Percentiles rank a stretch among this genome's conserved stretches.
These are phyloP conservation scores for Raja brachyura DNA, from an alignment of 2,113 vertebrate genomes.

Conservation along the genomic window DNA sequence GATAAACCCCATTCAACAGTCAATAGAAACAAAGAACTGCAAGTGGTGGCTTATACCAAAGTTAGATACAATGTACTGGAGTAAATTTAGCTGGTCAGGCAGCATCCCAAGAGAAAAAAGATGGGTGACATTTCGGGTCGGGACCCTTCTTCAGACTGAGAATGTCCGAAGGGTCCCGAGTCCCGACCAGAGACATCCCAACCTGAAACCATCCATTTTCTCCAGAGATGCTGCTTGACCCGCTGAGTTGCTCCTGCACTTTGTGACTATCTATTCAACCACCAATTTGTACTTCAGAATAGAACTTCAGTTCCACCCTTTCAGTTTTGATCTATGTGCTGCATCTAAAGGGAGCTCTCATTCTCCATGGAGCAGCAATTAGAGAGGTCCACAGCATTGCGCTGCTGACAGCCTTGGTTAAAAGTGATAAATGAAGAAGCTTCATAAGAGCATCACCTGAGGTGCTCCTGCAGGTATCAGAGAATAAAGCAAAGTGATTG, in stretches of 20 bases:
- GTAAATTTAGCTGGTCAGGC: too few relatives aligned
- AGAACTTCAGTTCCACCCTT: not conserved
- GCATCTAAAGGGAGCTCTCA: not conserved
- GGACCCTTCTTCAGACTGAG: too few relatives aligned
- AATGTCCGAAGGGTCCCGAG: too few relatives aligned
- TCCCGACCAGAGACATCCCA: too few relatives aligned
- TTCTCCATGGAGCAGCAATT: constrained; percentile 8
- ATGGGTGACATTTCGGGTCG: too few relatives aligned
- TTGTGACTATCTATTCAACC: not conserved
- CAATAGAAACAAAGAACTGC: too few relatives aligned
- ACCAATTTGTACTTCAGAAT: not conserved
- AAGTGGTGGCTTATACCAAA: too few relatives aligned
- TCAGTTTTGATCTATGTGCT: not conserved
- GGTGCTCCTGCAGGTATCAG: not conserved
- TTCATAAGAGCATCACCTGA: not conserved
- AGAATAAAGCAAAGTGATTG: not conserved
- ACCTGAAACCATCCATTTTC: too few relatives aligned
- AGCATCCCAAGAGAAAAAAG: too few relatives aligned
- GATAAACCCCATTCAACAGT: not conserved
- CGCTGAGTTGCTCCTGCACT: too few relatives aligned
- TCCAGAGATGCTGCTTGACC: too few relatives aligned
- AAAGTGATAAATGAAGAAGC: not conserved
- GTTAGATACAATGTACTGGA: too few relatives aligned
- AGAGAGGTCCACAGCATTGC: not conserved
- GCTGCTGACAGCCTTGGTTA: not conserved